A percentile compares a stretch with the other conserved stretches of the same genome.
These are phyloP conservation scores for Microcebus griseorufus DNA, from an alignment of 2,113 vertebrate genomes.

Conservation along the genomic window DNA sequence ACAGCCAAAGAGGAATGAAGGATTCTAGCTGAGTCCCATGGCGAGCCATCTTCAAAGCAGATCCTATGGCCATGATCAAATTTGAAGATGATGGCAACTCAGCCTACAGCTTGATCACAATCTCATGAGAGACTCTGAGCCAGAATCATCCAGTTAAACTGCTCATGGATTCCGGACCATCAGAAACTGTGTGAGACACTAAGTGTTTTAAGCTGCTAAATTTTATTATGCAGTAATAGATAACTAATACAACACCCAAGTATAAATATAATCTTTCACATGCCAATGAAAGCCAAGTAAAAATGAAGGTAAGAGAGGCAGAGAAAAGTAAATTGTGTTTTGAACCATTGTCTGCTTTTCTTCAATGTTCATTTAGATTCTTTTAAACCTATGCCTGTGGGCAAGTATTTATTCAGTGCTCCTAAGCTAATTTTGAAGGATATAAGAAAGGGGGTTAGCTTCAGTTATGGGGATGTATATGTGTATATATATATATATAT, in stretches of 20 bases:
- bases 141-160: background rate
- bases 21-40: background rate
- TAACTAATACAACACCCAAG: background rate
- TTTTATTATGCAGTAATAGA: constrained; percentile 37
- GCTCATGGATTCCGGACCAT: background rate
- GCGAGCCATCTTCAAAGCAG: background rate
- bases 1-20: background rate
- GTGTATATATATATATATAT: too few species aligned
- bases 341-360: background rate
- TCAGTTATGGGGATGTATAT: background rate
- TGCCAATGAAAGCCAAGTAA: constrained; percentile 21
- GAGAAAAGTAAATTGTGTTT: constrained; percentile 2
- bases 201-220: constrained; percentile 6
- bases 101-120: background rate
- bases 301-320: background rate
- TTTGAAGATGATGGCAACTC: background rate
- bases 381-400: constrained; percentile 8
- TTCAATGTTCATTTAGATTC: background rate
- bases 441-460: background rate
- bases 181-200: background rate
- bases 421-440: constrained; percentile 27
- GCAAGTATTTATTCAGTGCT: background rate
- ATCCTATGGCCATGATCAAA: background rate
- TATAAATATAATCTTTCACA: background rate
- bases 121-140: background rate